These are phyloP conservation scores for Megalurothrips usitatus DNA, from an alignment of 2,888 invertebrate species.

Conservation along the genomic window DNA sequence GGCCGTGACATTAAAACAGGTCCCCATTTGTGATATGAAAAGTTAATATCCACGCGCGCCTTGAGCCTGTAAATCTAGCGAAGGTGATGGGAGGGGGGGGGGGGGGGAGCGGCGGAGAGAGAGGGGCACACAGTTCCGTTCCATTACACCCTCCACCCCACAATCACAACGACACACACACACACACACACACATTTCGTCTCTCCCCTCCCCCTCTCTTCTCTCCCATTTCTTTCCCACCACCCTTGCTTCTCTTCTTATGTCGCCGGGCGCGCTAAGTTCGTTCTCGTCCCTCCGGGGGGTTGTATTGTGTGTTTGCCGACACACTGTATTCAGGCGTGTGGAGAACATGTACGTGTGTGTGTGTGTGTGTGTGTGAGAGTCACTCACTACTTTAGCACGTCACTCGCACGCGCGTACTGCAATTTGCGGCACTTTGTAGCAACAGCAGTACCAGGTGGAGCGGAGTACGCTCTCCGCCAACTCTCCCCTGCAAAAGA, in stretches of 20 bases:
- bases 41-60: conserved; percentile 20
- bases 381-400: background rate
- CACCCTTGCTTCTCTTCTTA: too few species aligned
- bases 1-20: background rate
- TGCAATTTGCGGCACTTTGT: conserved; percentile 4
- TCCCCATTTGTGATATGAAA: conserved; percentile 23
- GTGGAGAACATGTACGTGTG: background rate
- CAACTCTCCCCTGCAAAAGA: too few species aligned
- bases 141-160: too few species aligned
- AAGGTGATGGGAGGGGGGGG: background rate
- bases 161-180: too few species aligned
- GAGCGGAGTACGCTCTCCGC: background rate
- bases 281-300: too few species aligned
- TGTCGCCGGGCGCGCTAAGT: too few species aligned
- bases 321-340: too few species aligned
- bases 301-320: too few species aligned
- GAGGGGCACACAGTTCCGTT: too few species aligned
- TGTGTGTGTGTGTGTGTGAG: background rate
- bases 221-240: too few species aligned
- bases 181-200: too few species aligned
- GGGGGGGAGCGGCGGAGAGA: background rate
- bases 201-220: background rate
- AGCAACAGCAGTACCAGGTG: background rate
- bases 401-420: background rate
- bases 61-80: conserved; percentile 17